Evolutionary conservation across 2,797 vertebrate genomes (phyloP).

Genomic region (Crenichthys baileyi): DNA sequence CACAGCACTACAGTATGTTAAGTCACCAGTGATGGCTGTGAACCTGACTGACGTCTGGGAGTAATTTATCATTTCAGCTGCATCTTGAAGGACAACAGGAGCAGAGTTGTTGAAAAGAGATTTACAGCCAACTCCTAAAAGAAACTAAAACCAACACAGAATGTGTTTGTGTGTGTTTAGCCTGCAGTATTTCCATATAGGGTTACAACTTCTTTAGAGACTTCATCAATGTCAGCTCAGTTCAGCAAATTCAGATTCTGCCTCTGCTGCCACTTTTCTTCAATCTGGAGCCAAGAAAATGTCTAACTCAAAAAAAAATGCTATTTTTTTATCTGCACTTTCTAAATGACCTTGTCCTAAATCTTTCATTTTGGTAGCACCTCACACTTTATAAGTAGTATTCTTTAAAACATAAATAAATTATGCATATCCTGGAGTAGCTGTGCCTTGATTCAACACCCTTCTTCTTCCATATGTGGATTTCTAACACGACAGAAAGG

Average conservation of each 20-base stretch:
- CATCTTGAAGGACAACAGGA: conserved; percentile 42
- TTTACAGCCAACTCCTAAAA: conserved; percentile 53
- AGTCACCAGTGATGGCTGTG: neutral
- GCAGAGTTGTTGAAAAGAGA: conserved; percentile 59
- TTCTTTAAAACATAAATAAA: conserved; percentile 60
- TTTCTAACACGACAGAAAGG: conserved; percentile 42
- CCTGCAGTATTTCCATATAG: conserved; percentile 54
- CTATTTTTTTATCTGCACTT: conserved; percentile 59
- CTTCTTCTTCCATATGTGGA: conserved; percentile 27
- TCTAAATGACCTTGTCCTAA: conserved; percentile 59
- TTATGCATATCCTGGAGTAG: conserved; percentile 33
- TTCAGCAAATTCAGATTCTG: conserved; percentile 52
- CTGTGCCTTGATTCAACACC: conserved; percentile 21
- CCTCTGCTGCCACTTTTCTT: conserved; percentile 35
- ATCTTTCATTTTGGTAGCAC: conserved; percentile 49
- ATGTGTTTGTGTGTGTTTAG: conserved; percentile 29
- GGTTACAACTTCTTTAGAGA: conserved; percentile 59
- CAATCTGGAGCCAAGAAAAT: conserved; percentile 52
- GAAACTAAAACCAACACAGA: conserved; percentile 51
- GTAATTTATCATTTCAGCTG: conserved; percentile 52
- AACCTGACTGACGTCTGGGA: neutral
- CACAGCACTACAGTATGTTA: neutral
- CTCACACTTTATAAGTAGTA: conserved; percentile 44
- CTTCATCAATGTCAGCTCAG: conserved; percentile 64
- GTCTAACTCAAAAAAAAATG: conserved; percentile 28